phyloP scores from a whole-genome alignment of 2,113 vertebrate genomes.

The Dinomys branickii region DNA sequence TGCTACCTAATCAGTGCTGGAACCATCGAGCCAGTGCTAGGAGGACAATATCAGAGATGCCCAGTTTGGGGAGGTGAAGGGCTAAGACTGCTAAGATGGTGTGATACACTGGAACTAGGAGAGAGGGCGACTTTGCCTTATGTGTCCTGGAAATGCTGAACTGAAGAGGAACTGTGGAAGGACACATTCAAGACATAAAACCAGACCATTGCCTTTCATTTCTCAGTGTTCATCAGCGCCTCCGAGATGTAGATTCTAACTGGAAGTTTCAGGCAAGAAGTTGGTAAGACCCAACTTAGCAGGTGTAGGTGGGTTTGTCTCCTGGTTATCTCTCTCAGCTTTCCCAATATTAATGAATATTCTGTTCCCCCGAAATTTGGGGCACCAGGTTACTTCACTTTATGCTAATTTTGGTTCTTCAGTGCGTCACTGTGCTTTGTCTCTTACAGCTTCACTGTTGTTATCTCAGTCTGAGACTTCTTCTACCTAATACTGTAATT shows the following conservation, averaged over 20 bases:
- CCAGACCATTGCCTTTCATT: not conserved
- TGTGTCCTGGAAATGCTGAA: not conserved
- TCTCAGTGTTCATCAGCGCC: not conserved
- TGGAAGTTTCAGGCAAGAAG: not conserved
- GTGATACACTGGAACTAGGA: not conserved
- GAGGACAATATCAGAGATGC: not conserved
- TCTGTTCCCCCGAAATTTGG: not conserved
- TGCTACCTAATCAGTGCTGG: not conserved
- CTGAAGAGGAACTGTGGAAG: not conserved
- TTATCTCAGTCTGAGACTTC: not conserved
- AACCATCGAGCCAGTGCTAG: not conserved
- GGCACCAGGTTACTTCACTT: not conserved
- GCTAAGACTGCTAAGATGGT: not conserved
- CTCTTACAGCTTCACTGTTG: not conserved
- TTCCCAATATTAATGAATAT: not conserved
- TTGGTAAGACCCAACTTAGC: not conserved
- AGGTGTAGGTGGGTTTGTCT: not conserved
- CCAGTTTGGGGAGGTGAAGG: not conserved
- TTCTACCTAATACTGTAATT: not conserved
- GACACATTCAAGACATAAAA: not conserved
- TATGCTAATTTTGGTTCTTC: not conserved
- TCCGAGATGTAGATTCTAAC: not conserved
- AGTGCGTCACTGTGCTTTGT: not conserved
- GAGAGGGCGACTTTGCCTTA: not conserved
- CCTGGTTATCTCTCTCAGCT: not conserved